Conservation (phyloP, 2,888 invertebrate genomes). For the Eugnorisma glareosa region DNA sequence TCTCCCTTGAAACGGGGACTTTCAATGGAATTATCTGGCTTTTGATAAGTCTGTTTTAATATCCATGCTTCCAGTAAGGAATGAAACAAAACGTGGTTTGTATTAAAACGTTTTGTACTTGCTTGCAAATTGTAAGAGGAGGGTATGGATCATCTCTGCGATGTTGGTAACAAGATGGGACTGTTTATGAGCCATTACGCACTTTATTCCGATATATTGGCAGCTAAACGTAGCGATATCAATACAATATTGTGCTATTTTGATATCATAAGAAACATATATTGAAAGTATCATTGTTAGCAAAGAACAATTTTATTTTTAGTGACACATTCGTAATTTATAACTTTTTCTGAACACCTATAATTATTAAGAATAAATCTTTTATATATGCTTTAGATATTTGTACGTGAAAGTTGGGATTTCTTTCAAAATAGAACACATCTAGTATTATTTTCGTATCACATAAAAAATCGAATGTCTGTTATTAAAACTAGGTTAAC, state of each 20-base stretch:
- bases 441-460: not conserved
- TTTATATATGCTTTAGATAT: not conserved
- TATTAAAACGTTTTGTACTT: constrained; percentile 42
- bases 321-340: not conserved
- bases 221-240: constrained; percentile 23
- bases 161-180: constrained; percentile 40
- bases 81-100: constrained; percentile 57
- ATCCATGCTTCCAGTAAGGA: constrained; percentile 32
- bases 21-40: constrained; percentile 53
- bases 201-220: constrained; percentile 48
- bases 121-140: constrained; percentile 48
- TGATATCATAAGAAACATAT: not conserved
- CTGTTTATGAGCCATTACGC: constrained; percentile 55
- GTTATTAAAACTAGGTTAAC: constrained; percentile 9
- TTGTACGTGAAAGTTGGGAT: not conserved
- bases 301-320: not conserved
- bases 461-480: not conserved
- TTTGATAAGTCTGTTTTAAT: constrained; percentile 59
- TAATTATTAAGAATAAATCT: not conserved
- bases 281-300: not conserved
- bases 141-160: constrained; percentile 45
- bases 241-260: constrained; percentile 10
- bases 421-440: not conserved
- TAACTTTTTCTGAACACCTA: not conserved
- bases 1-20: constrained; percentile 42